phyloP scores from a whole-genome alignment of 2,888 invertebrate genomes.

The Brachypterus glaber region DNA sequence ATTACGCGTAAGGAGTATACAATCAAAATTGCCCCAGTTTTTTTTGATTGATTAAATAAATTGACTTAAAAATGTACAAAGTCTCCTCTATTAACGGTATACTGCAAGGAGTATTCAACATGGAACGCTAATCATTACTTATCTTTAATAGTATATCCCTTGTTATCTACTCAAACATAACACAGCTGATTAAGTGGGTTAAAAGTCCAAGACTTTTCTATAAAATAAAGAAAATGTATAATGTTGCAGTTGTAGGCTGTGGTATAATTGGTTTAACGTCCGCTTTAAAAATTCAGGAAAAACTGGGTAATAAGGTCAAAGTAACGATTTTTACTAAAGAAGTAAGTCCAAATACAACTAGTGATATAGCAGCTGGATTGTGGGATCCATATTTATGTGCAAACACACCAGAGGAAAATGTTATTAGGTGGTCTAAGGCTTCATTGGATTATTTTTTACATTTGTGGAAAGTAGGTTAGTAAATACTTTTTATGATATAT shows the following conservation, averaged over 20 bases:
- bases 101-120: too few relatives aligned
- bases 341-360: slow-evolving; percentile 63
- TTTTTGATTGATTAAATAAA: too few relatives aligned
- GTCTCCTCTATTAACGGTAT: too few relatives aligned
- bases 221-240: slow-evolving; percentile 22
- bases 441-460: slow-evolving; percentile 51
- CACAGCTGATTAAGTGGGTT: too few relatives aligned
- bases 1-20: too few relatives aligned
- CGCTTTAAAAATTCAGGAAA: slow-evolving; percentile 57
- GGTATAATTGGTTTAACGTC: slow-evolving; percentile 64
- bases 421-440: slow-evolving; percentile 54
- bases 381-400: slow-evolving; percentile 57
- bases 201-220: too few relatives aligned
- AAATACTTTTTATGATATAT: slow-evolving; percentile 1
- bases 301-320: slow-evolving; percentile 40
- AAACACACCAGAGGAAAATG: slow-evolving; percentile 45
- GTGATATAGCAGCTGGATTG: slow-evolving; percentile 68
- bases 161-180: too few relatives aligned
- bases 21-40: too few relatives aligned
- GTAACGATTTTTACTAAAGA: slow-evolving; percentile 58
- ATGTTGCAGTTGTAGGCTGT: slow-evolving; percentile 56
- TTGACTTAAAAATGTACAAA: too few relatives aligned
- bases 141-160: too few relatives aligned
- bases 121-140: too few relatives aligned
- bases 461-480: slow-evolving; percentile 48